Evolutionary conservation across 2,888 invertebrate species (phyloP).

Genomic region (Drosophila leonis): DNA sequence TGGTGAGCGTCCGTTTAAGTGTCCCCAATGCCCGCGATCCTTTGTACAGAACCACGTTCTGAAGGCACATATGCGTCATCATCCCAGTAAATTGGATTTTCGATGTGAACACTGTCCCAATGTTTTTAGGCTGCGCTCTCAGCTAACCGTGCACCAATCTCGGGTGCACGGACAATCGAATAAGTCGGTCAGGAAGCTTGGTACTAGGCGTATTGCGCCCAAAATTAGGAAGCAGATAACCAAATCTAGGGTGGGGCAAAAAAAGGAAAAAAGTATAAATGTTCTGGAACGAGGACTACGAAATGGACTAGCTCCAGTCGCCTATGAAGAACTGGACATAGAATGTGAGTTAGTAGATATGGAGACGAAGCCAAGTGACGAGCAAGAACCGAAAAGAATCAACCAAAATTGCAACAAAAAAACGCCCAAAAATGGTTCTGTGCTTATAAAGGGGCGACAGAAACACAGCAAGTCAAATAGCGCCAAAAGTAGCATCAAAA

Average conservation of each 20-base stretch:
- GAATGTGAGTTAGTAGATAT: slow-evolving; percentile 39
- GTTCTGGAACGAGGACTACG: slow-evolving; percentile 37
- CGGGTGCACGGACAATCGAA: slow-evolving; percentile 73
- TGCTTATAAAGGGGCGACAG: background rate
- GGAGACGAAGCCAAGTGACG: background rate
- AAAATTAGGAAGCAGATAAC: slow-evolving; percentile 3
- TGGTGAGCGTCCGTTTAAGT: slow-evolving; percentile 86
- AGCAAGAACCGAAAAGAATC: background rate
- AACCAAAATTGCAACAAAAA: background rate
- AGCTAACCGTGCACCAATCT: slow-evolving; percentile 86
- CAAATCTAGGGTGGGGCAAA: background rate
- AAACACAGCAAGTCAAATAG: background rate
- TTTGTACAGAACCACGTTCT: slow-evolving; percentile 86
- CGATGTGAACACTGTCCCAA: slow-evolving; percentile 86
- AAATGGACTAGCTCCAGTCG: slow-evolving; percentile 32
- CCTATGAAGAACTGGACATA: slow-evolving; percentile 45
- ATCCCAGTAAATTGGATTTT: slow-evolving; percentile 86
- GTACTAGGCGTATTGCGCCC: background rate
- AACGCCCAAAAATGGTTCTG: background rate
- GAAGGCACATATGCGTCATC: slow-evolving; percentile 86
- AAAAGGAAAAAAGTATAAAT: background rate
- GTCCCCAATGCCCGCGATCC: slow-evolving; percentile 85
- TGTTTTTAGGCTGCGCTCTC: slow-evolving; percentile 82
- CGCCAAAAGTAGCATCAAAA: background rate
- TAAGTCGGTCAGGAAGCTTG: background rate